These are phyloP conservation scores for Fregetta grallaria DNA, from an alignment of 2,113 vertebrate species.

Conservation along the genomic window DNA sequence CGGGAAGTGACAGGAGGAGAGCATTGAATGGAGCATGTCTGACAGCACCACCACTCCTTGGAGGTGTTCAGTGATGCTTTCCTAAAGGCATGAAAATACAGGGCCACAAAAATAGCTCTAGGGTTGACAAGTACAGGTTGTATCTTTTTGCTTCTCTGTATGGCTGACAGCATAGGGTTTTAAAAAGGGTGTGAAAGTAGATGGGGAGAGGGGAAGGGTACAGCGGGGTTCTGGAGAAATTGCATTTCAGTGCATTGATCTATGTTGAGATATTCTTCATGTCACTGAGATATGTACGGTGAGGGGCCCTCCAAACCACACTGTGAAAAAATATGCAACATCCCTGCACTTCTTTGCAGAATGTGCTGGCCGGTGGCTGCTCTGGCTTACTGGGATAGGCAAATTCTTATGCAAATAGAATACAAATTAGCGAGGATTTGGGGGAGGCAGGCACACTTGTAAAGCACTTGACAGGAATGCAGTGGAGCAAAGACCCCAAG, in stretches of 20 bases:
- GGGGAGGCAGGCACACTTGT: background rate
- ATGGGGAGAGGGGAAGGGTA: background rate
- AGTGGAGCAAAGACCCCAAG: background rate
- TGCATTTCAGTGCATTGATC: background rate
- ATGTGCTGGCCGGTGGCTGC: background rate
- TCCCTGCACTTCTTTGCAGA: background rate
- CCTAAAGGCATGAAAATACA: background rate
- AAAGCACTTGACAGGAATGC: background rate
- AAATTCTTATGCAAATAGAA: background rate
- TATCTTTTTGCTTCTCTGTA: background rate
- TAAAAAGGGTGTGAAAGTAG: background rate
- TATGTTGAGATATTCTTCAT: background rate
- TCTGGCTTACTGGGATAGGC: background rate
- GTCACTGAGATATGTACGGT: background rate
- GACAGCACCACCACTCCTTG: background rate
- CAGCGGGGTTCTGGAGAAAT: background rate
- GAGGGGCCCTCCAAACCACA: background rate
- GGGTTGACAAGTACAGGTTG: conserved; percentile 17
- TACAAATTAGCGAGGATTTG: background rate
- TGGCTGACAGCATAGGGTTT: background rate
- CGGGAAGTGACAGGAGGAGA: background rate
- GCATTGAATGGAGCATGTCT: background rate
- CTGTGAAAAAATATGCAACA: background rate
- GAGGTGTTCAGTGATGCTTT: background rate
- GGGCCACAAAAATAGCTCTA: background rate